Conservation (phyloP, 2,113 vertebrate genomes). For the Python bivittatus region DNA sequence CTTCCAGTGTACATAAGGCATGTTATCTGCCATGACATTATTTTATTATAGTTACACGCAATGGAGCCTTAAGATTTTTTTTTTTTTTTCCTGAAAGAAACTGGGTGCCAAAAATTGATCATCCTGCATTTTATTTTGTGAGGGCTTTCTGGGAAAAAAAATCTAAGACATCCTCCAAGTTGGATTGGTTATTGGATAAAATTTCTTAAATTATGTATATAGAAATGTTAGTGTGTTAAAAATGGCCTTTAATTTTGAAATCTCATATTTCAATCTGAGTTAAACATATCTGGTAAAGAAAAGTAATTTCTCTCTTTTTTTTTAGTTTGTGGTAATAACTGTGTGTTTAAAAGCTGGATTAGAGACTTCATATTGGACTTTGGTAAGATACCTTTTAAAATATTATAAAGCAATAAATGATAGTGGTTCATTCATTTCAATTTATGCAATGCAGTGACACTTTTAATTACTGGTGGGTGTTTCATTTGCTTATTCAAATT, state of each 20-base stretch:
- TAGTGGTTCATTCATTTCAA: background rate
- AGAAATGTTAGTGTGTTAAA: background rate
- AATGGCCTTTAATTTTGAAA: background rate
- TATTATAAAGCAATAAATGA: background rate
- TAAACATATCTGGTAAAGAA: background rate
- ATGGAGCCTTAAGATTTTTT: too few relatives aligned
- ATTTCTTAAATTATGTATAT: background rate
- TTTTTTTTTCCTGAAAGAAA: too few relatives aligned
- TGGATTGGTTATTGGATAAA: too few relatives aligned
- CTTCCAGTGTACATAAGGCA: too few relatives aligned
- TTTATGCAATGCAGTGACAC: background rate
- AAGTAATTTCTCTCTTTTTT: slow-evolving; percentile 50
- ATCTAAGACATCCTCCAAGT: too few relatives aligned
- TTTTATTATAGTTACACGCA: too few relatives aligned
- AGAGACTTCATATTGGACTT: slow-evolving; percentile 96
- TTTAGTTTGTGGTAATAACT: slow-evolving; percentile 98
- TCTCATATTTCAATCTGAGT: background rate
- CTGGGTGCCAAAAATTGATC: too few relatives aligned
- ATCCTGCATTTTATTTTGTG: too few relatives aligned
- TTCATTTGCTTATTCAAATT: background rate
- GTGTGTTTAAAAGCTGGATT: slow-evolving; percentile 98
- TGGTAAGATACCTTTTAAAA: slow-evolving; percentile 76
- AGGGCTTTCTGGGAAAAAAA: too few relatives aligned
- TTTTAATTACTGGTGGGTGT: background rate
- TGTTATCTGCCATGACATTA: too few relatives aligned